phyloP scores from a whole-genome alignment of 37 sponge, comb jelly and placozoan species.

The Chondrilla cf. caribensis region DNA sequence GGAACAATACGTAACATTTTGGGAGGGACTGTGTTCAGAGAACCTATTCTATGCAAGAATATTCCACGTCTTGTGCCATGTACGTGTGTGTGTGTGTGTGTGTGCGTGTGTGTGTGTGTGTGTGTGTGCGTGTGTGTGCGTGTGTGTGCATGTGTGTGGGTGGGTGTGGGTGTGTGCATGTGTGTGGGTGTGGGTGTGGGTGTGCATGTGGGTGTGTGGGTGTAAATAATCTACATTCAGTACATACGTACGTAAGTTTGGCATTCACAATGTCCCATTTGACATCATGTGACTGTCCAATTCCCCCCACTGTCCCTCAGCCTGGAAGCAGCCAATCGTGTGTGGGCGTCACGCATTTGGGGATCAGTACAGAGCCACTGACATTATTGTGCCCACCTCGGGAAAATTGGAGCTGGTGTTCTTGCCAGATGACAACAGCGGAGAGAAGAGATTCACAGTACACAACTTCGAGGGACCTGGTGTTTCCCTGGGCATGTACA shows the following conservation, averaged over 20 bases:
- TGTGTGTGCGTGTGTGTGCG: neutral
- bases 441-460: constrained; percentile 50
- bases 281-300: neutral
- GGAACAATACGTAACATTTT: constrained; percentile 96
- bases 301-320: constrained; percentile 28
- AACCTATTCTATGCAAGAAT: constrained; percentile 94
- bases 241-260: neutral
- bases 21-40: constrained; percentile 95
- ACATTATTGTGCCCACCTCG: constrained; percentile 86
- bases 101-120: neutral
- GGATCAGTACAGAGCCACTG: constrained; percentile 97
- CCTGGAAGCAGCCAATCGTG: constrained; percentile 90
- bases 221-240: neutral
- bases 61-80: constrained; percentile 87
- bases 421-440: constrained; percentile 71
- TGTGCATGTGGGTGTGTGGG: too few species aligned
- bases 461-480: constrained; percentile 74
- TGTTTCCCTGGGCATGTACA: constrained; percentile 94
- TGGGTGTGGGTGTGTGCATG: too few species aligned
- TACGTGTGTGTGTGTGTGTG: neutral
- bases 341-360: constrained; percentile 95
- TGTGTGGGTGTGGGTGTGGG: too few species aligned
- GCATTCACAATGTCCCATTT: neutral
- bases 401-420: constrained; percentile 85
- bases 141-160: neutral